Evolutionary conservation across 2,888 invertebrate species (phyloP).

Genomic region (Eupithecia subumbrata): DNA sequence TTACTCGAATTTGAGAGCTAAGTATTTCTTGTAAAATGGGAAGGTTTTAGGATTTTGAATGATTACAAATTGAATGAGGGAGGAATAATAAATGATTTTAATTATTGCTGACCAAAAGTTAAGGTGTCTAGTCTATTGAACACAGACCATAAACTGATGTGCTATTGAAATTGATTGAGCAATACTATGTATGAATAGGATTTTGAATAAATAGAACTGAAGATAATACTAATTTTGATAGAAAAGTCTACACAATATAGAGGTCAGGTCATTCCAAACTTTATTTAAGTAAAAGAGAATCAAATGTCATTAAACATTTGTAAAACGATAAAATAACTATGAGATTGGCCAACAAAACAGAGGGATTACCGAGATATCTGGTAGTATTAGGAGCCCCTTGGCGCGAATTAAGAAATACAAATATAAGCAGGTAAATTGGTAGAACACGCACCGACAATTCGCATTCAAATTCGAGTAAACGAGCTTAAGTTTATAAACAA

Average conservation of each 20-base stretch:
- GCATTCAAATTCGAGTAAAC: constrained; percentile 10
- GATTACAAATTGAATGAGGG: not conserved
- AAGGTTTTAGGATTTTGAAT: not conserved
- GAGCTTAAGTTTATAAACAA: constrained; percentile 1
- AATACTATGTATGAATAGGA: too few relatives aligned
- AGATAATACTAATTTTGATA: too few relatives aligned
- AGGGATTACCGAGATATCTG: too few relatives aligned
- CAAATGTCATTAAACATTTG: too few relatives aligned
- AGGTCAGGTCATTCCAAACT: too few relatives aligned
- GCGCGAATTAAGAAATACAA: not conserved
- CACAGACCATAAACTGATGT: too few relatives aligned
- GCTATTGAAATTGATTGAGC: too few relatives aligned
- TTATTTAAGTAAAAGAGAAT: too few relatives aligned
- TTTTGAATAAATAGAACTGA: too few relatives aligned
- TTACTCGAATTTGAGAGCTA: constrained; percentile 3
- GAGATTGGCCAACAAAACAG: not conserved
- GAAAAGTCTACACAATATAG: too few relatives aligned
- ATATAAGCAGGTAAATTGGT: not conserved
- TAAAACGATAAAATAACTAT: too few relatives aligned
- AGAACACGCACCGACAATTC: not conserved
- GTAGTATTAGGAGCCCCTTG: not conserved
- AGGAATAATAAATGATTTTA: not conserved
- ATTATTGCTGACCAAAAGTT: not conserved
- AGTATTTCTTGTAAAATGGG: not conserved
- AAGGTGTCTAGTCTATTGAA: too few relatives aligned